phyloP scores from a whole-genome alignment of 1,140 invertebrate genomes.

The Helicoverpa armigera region DNA sequence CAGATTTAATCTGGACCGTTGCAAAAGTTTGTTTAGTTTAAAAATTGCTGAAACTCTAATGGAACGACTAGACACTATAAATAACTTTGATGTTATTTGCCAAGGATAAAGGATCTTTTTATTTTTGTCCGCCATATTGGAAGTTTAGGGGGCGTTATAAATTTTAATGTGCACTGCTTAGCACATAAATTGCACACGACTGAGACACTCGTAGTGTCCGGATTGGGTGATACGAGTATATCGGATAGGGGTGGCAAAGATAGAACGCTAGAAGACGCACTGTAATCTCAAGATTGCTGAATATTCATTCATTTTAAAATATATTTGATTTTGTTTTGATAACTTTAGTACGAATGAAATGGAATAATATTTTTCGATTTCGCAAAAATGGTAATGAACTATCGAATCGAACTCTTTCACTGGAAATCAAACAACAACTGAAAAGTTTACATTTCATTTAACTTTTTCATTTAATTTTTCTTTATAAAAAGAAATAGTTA shows the following conservation, averaged over 20 bases:
- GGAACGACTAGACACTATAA: constrained; percentile 33
- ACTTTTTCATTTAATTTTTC: too few species aligned
- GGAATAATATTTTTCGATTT: too few species aligned
- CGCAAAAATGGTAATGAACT: too few species aligned
- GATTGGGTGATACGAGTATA: not conserved
- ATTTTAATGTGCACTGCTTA: constrained; percentile 54
- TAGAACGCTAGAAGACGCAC: not conserved
- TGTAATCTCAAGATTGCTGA: not conserved
- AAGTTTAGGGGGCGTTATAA: constrained; percentile 49
- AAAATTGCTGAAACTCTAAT: constrained; percentile 1
- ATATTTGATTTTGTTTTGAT: too few species aligned
- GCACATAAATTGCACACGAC: constrained; percentile 53
- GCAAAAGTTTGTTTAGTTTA: constrained; percentile 9
- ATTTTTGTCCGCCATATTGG: constrained; percentile 33
- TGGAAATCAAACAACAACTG: too few species aligned
- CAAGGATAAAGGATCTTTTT: constrained; percentile 13
- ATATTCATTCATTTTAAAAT: not conserved
- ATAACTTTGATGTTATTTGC: constrained; percentile 21
- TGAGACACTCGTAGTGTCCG: not conserved
- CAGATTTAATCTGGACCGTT: constrained; percentile 20
- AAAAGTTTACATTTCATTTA: too few species aligned
- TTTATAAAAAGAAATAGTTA: too few species aligned
- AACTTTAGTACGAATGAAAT: too few species aligned
- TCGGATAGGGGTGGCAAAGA: constrained; percentile 3
- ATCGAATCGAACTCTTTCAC: too few species aligned